Evolutionary conservation across 23 tunicate genomes (phyloP).

Genomic region (Trididemnum miniatum): DNA sequence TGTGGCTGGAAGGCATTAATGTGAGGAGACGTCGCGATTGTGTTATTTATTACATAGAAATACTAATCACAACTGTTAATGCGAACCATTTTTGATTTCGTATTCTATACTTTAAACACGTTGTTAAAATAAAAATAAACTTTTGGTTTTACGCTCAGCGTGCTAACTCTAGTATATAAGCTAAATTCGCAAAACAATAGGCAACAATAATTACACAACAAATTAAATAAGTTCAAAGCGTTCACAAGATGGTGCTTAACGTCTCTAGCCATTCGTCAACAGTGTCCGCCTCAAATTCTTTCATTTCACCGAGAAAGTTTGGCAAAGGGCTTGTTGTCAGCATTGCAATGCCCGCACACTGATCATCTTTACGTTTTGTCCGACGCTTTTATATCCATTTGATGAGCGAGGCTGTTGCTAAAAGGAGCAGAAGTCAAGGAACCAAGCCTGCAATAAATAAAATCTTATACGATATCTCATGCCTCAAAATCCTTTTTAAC

Average conservation of each 20-base stretch:
- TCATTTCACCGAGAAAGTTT: too few species aligned
- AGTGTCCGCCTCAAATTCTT: too few species aligned
- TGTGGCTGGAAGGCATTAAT: neutral
- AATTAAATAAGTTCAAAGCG: too few species aligned
- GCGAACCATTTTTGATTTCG: neutral
- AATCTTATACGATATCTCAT: too few species aligned
- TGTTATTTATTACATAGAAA: slow-evolving; percentile 29
- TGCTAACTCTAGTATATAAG: too few species aligned
- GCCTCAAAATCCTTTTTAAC: too few species aligned
- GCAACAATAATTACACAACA: too few species aligned
- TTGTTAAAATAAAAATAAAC: slow-evolving; percentile 9
- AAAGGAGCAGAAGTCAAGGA: neutral
- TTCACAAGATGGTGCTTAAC: too few species aligned
- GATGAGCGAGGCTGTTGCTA: neutral
- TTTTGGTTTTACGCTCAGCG: slow-evolving; percentile 6
- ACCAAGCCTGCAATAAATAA: slow-evolving; percentile 9
- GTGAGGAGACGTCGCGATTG: slow-evolving; percentile 19
- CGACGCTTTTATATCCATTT: neutral
- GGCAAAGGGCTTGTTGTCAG: too few species aligned
- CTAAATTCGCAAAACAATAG: too few species aligned
- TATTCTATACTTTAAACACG: neutral
- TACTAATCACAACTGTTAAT: slow-evolving; percentile 10
- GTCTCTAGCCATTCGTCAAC: too few species aligned
- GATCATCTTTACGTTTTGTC: slow-evolving; percentile 14
- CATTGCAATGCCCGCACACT: too few species aligned